phyloP scores from a whole-genome alignment of 2,113 vertebrate genomes.

The Sterrhoptilus dennistouni region DNA sequence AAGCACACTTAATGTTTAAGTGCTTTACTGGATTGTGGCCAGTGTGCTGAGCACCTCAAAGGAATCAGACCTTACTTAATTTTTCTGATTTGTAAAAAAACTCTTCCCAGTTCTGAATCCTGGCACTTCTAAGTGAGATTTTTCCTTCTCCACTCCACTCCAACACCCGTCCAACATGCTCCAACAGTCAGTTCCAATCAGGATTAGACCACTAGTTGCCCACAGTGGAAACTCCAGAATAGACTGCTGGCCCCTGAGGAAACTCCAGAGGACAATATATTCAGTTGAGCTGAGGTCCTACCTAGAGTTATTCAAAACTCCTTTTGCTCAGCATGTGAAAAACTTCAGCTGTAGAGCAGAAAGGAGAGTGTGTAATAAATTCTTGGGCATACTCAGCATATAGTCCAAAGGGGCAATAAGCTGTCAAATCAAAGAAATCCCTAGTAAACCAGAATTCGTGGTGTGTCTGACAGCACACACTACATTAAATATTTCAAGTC shows the following conservation, averaged over 20 bases:
- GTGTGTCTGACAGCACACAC: background rate
- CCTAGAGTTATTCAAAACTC: background rate
- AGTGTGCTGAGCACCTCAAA: background rate
- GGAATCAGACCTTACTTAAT: background rate
- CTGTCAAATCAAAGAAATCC: constrained; percentile 10
- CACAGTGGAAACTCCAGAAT: background rate
- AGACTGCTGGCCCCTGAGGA: background rate
- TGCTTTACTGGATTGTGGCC: background rate
- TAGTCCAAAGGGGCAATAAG: background rate
- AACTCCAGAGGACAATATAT: background rate
- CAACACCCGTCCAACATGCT: background rate
- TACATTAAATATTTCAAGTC: background rate
- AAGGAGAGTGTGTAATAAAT: background rate
- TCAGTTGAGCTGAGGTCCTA: background rate
- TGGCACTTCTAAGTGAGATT: background rate
- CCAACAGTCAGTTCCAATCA: background rate
- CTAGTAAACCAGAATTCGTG: background rate
- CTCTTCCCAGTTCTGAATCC: background rate
- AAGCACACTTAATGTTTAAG: background rate
- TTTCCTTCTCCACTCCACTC: background rate
- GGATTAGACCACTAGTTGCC: background rate
- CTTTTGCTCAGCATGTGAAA: background rate
- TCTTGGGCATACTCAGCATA: fast-evolving
- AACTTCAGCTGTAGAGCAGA: background rate
- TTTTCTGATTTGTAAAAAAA: constrained; percentile 1